Evolutionary conservation across 2,797 vertebrate genomes (phyloP).

Genomic region (Poeciliopsis presidionis): DNA sequence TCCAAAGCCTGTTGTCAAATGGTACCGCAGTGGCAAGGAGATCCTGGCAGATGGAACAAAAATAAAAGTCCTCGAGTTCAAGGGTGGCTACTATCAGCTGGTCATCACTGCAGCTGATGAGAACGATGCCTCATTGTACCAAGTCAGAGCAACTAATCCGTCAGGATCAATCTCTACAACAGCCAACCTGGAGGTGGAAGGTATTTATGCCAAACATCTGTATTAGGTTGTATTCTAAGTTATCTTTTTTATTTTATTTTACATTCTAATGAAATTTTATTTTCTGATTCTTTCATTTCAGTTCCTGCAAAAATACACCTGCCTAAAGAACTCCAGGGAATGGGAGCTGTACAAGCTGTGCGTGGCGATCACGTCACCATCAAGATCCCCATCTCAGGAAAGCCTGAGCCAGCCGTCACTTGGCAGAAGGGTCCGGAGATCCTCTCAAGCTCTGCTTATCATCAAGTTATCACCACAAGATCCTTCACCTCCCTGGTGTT

Average conservation of each 20-base stretch:
- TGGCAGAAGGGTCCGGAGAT: conserved; percentile 99
- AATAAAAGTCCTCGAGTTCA: conserved; percentile 95
- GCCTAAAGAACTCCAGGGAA: conserved; percentile 95
- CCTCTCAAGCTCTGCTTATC: conserved; percentile 91
- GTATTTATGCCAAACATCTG: conserved; percentile 70
- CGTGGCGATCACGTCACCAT: conserved; percentile 94
- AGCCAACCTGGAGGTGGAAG: conserved; percentile 96
- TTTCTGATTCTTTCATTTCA: conserved; percentile 68
- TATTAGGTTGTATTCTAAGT: not conserved
- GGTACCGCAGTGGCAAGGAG: conserved; percentile 97
- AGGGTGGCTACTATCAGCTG: conserved; percentile 96
- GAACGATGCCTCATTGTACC: conserved; percentile 91
- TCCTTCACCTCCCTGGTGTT: conserved; percentile 98
- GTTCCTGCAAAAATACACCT: conserved; percentile 98
- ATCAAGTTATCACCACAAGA: conserved; percentile 97
- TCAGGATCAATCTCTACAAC: conserved; percentile 94
- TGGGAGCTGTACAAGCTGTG: conserved; percentile 95
- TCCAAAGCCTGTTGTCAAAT: conserved; percentile 95
- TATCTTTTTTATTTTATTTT: not conserved
- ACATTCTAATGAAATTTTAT: not conserved
- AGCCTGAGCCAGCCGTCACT: conserved; percentile 93
- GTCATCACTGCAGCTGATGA: conserved; percentile 90
- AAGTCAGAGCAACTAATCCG: conserved; percentile 97
- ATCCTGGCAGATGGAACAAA: conserved; percentile 94
- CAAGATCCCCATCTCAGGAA: conserved; percentile 98